These are phyloP conservation scores for Amblyjoppa proteus DNA, from an alignment of 2,888 invertebrate species.

Conservation along the genomic window DNA sequence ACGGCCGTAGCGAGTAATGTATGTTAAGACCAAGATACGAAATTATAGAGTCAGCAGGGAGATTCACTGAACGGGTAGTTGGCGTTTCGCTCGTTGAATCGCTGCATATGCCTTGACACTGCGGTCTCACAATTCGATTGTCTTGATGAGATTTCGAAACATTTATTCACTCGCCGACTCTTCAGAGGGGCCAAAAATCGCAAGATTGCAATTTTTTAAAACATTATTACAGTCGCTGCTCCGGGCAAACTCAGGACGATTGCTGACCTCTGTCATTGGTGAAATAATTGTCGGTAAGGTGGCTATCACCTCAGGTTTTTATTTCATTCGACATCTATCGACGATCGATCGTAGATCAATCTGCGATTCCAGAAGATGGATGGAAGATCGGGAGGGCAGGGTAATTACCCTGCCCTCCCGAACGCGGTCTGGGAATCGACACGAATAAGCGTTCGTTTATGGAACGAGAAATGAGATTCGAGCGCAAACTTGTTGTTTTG, in stretches of 20 bases:
- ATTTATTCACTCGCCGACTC: not conserved
- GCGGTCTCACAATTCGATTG: not conserved
- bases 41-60: not conserved
- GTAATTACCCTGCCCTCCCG: not conserved
- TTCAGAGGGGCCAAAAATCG: not conserved
- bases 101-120: not conserved
- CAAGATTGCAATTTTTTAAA: too few relatives aligned
- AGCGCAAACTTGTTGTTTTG: constrained; percentile 27
- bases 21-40: not conserved
- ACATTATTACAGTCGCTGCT: too few relatives aligned
- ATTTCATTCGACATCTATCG: not conserved
- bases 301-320: not conserved
- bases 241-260: not conserved
- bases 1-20: not conserved
- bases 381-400: not conserved
- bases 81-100: not conserved
- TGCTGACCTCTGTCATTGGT: not conserved
- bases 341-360: not conserved
- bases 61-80: not conserved
- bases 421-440: not conserved
- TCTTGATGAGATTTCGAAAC: not conserved
- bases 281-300: not conserved
- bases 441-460: not conserved
- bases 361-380: not conserved
- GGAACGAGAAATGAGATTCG: constrained; percentile 21